phyloP scores from a whole-genome alignment of 2,113 vertebrate species.

The Clupea harengus region DNA sequence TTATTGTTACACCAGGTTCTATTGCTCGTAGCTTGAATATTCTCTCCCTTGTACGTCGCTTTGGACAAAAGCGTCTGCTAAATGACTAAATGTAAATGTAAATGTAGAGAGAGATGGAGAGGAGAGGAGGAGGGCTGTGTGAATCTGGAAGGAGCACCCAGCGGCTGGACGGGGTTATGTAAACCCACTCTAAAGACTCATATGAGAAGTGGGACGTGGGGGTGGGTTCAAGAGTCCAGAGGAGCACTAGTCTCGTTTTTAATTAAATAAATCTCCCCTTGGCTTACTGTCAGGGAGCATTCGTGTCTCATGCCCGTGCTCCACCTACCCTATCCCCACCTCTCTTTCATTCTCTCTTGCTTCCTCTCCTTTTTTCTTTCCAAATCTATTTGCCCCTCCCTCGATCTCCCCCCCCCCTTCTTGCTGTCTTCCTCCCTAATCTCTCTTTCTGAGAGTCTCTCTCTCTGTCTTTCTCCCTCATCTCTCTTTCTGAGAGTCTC shows the following conservation, averaged over 20 bases:
- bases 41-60: no score
- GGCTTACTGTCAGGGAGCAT: conserved; percentile 30
- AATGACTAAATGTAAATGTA: no score
- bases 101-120: not conserved
- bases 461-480: not conserved
- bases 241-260: conserved; percentile 37
- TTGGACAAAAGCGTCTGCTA: no score
- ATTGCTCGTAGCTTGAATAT: no score
- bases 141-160: not conserved
- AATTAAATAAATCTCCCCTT: conserved; percentile 41
- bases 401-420: not conserved
- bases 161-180: not conserved
- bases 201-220: not conserved
- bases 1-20: no score
- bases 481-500: no score
- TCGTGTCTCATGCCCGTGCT: conserved; percentile 17
- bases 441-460: no score
- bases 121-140: not conserved
- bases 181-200: not conserved
- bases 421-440: not conserved
- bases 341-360: not conserved
- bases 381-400: not conserved
- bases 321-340: not conserved
- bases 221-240: conserved; percentile 19
- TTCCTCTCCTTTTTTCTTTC: not conserved